Evolutionary conservation across 2,888 invertebrate genomes (phyloP), one percentile per base, ranked within the genome.

Genomic region (Pachycephus smyrnensis): DNA sequence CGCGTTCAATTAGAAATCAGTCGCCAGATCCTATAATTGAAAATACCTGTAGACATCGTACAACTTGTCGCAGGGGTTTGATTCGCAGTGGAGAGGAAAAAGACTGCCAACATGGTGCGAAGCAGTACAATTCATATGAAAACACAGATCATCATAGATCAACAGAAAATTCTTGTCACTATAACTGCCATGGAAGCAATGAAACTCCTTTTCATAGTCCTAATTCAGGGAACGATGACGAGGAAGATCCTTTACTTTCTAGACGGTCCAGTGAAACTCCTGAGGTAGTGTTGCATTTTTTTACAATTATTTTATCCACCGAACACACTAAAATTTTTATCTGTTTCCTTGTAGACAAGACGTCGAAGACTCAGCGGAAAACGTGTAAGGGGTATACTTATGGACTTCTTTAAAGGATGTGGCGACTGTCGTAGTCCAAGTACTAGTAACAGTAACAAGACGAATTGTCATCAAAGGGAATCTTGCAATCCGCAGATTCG

Each of bases 361-460:
- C 89, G 89, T 77, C 85, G 88, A 81, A 89, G 86, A 80, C 80
- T 84, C n/a, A 86, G 86, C n/a, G 90, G 89, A 1, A 91, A 86
- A 84, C 87, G 80, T 71, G 89, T 91, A 0, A 84, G 90, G 77
- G 88, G 87, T 9, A 84, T 90, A 36, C 81, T 91, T 37, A 84
- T 89, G 82, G 90, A 91, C 77, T 82, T 91, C 75, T 77, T 91
- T 68, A 88, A 86, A 80, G 88, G 90, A 32, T 91, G 90, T 40
- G 87, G 90, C 73, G 90, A 89, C 79, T 88, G 88, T 80, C 86
- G 86, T 73, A 71, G 85, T 9, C 68, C 76, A 30, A 69, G 36
- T 79, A 31, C 79, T 0, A 37, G 33, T 12, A 79, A 74, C 76
- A 76, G 31, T 30, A 74, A 76, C 69, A 12, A 86, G 31, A 30